Evolutionary conservation across 2,888 invertebrate genomes (phyloP).

Genomic region (Epirrhoe alternata): DNA sequence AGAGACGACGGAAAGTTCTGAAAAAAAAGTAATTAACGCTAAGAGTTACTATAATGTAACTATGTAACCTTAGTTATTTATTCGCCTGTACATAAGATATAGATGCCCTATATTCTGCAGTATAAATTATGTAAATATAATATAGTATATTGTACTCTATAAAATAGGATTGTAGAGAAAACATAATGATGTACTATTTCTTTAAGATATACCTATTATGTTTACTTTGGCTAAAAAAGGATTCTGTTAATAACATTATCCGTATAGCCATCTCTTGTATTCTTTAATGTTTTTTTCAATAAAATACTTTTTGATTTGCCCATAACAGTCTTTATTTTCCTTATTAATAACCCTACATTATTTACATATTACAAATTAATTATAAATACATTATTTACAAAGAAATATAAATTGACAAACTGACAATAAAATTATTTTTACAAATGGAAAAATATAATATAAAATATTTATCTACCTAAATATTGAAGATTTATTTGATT

Average conservation of each 20-base stretch:
- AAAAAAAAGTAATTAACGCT: conserved; percentile 47
- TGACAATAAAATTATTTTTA: background rate
- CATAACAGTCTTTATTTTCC: conserved; percentile 82
- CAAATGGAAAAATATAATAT: background rate
- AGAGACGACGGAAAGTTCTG: conserved; percentile 64
- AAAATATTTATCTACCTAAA: background rate
- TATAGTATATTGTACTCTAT: background rate
- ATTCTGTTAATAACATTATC: background rate
- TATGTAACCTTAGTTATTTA: background rate
- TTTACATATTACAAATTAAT: conserved; percentile 37
- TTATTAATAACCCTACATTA: conserved; percentile 63
- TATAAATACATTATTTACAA: conserved; percentile 25
- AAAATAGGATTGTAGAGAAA: conserved; percentile 3
- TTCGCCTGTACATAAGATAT: background rate
- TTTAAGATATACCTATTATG: background rate
- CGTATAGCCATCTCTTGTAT: background rate
- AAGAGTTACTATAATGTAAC: background rate
- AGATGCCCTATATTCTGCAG: background rate
- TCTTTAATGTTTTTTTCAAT: conserved; percentile 29
- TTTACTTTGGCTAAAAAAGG: background rate
- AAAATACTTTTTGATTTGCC: conserved; percentile 57
- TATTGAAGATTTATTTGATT: background rate
- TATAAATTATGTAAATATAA: conserved; percentile 8
- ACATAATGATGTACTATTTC: background rate
- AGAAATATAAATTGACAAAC: conserved; percentile 12